Percentiles rank a stretch among this genome's conserved stretches.
These are phyloP conservation scores for Hipposideros larvatus DNA, from an alignment of 2,797 vertebrate species.

Conservation along the genomic window DNA sequence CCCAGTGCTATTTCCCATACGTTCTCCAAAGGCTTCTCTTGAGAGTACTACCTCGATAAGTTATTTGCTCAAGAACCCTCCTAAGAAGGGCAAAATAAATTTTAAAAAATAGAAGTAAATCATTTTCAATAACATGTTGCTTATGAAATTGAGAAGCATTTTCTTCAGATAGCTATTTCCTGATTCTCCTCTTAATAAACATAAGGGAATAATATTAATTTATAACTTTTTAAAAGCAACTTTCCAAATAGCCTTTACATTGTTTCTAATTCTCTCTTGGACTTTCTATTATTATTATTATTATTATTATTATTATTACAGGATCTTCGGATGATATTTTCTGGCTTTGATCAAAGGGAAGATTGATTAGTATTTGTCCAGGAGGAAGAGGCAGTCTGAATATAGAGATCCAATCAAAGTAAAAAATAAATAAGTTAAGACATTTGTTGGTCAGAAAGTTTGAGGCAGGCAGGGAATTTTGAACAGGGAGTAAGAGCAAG, in stretches of 20 bases:
- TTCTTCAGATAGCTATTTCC: neutral
- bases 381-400: neutral
- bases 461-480: neutral
- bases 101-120: neutral
- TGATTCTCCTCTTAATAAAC: neutral
- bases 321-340: neutral
- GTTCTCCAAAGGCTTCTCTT: neutral
- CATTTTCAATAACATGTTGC: neutral
- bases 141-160: neutral
- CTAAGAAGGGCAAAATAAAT: neutral
- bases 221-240: neutral
- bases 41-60: neutral
- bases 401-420: neutral
- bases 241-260: neutral
- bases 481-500: neutral
- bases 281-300: neutral
- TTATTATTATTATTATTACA: neutral
- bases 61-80: neutral
- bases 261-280: constrained; percentile 25
- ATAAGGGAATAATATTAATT: neutral
- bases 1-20: neutral
- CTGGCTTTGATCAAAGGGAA: neutral
- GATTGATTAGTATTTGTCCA: constrained; percentile 1
- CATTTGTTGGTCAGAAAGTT: neutral
- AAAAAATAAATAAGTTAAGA: neutral